Conservation (phyloP, 1,140 invertebrate species). For the Nilaparvata lugens region DNA sequence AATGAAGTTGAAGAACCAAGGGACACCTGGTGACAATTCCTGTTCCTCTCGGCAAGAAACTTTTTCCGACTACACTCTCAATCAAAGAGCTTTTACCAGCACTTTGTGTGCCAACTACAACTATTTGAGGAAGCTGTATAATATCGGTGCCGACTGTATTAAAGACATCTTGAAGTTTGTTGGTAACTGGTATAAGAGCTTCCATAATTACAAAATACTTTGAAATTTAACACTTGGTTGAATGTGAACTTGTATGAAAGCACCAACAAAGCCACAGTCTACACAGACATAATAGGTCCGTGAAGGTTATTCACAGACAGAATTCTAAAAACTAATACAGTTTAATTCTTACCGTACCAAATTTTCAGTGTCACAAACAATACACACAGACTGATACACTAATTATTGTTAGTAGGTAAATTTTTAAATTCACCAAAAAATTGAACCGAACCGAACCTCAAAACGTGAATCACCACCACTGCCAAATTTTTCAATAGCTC, state of each 20-base stretch:
- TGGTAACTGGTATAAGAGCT: conserved; percentile 96
- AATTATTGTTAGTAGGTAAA: too few relatives aligned
- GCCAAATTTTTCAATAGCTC: too few relatives aligned
- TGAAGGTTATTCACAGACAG: too few relatives aligned
- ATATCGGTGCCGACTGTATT: conserved; percentile 96
- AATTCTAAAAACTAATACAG: too few relatives aligned
- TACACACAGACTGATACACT: too few relatives aligned
- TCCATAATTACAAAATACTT: conserved; percentile 33
- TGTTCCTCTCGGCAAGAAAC: conserved; percentile 86
- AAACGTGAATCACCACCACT: too few relatives aligned
- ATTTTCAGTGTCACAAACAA: too few relatives aligned
- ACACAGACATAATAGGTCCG: neutral
- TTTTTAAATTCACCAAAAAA: too few relatives aligned
- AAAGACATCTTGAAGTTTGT: conserved; percentile 99
- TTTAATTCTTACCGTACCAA: too few relatives aligned
- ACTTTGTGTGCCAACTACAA: conserved; percentile 97
- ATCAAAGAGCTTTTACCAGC: conserved; percentile 99
- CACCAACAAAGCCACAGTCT: neutral
- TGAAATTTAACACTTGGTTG: neutral
- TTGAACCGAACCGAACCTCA: too few relatives aligned
- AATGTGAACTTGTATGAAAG: neutral
- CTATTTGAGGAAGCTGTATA: conserved; percentile 97
- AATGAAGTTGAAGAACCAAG: conserved; percentile 84
- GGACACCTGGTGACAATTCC: conserved; percentile 96
- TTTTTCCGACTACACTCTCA: conserved; percentile 90